These are phyloP conservation scores for Acronicta aceris DNA, from an alignment of 2,888 invertebrate genomes.

Conservation along the genomic window DNA sequence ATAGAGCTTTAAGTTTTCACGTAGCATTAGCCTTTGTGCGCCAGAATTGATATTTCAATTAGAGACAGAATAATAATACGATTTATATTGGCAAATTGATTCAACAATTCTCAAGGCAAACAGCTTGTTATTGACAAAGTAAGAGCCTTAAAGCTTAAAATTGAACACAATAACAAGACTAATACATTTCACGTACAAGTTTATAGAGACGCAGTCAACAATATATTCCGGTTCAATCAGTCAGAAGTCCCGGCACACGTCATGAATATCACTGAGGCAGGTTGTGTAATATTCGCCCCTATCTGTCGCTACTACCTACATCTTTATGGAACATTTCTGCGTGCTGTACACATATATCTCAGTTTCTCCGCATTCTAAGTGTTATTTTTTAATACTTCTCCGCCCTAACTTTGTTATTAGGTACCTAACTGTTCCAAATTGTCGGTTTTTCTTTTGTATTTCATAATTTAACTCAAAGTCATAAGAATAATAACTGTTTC, in stretches of 20 bases:
- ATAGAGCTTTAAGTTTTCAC: slow-evolving; percentile 25
- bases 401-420: slow-evolving; percentile 41
- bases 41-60: slow-evolving; percentile 11
- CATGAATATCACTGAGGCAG: slow-evolving; percentile 80
- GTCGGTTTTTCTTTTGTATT: slow-evolving; percentile 40
- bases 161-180: slow-evolving; percentile 1
- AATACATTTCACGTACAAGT: slow-evolving; percentile 31
- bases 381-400: slow-evolving; percentile 39
- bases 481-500: slow-evolving; percentile 42
- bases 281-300: slow-evolving; percentile 73
- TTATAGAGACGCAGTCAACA: slow-evolving; percentile 61
- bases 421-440: slow-evolving; percentile 31
- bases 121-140: too few species aligned
- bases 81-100: slow-evolving; percentile 1
- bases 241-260: slow-evolving; percentile 75
- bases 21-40: slow-evolving; percentile 13
- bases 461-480: slow-evolving; percentile 26
- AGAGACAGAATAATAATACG: slow-evolving; percentile 18
- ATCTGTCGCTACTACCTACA: slow-evolving; percentile 55
- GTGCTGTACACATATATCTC: slow-evolving; percentile 21
- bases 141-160: neutral
- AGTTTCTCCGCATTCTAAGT: slow-evolving; percentile 12
- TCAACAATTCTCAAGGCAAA: neutral
- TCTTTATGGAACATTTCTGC: slow-evolving; percentile 30
- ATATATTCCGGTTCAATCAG: slow-evolving; percentile 78